These are phyloP conservation scores for Lathronympha strigana DNA, from an alignment of 2,888 invertebrate species.

Conservation along the genomic window DNA sequence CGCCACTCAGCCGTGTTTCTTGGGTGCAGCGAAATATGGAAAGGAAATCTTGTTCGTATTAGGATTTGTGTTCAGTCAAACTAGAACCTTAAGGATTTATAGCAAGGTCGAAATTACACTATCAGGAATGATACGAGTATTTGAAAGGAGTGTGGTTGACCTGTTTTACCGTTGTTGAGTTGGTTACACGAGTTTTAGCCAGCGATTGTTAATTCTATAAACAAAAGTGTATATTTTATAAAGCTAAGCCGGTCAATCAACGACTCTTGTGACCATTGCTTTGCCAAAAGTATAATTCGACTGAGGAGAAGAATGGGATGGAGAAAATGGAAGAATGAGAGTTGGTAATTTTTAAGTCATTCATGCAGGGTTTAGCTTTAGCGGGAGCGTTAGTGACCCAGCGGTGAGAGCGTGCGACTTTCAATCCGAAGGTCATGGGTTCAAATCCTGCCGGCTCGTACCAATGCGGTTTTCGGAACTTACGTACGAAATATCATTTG, in stretches of 20 bases:
- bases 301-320: no score
- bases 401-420: no score
- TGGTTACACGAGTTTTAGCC: background rate
- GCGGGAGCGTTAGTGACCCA: no score
- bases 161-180: slow-evolving; percentile 14
- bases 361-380: no score
- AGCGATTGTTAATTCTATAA: background rate
- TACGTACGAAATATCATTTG: no score
- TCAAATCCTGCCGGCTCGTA: no score
- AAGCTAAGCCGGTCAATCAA: background rate
- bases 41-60: background rate
- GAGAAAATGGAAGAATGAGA: no score
- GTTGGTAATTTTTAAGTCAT: no score
- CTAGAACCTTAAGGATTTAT: background rate
- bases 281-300: no score
- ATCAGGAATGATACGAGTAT: background rate
- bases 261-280: background rate
- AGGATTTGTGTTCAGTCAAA: background rate
- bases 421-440: no score
- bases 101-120: background rate
- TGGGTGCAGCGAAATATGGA: slow-evolving; percentile 3
- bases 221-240: background rate
- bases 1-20: slow-evolving; percentile 9
- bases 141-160: slow-evolving; percentile 13
- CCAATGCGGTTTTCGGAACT: no score